Base-by-base conservation (phyloP, 2,797 vertebrate genomes). In the Cyclura pinguis region DNA sequence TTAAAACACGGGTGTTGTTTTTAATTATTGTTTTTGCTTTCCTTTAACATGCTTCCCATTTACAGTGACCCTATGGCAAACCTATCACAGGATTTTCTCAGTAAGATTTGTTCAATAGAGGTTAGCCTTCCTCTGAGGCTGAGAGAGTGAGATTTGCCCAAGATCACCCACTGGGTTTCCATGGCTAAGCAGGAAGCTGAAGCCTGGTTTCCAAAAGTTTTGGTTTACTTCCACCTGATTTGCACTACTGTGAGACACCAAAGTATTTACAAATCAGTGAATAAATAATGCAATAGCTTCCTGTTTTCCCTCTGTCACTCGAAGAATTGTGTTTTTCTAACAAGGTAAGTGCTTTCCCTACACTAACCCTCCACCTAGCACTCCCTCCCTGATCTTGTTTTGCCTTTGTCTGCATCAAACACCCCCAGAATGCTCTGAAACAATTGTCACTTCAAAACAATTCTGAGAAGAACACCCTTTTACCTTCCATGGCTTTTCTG, bases 401-500 rank as follows among this genome's bases (percentile, higher is more conserved):
- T 22, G 27, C 16, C 18, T 47, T 1, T 3, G 57, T 24, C 64
- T 47, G 85, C 32, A 13, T 52, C 42, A 80, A 87, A 27, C 6
- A 69, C 52, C 0, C 16, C 6, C 73, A n/a, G 7, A 55, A 74
- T 6, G 24, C 13, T 80, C 80, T 38, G 73, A 86, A 83, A 83
- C 1, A 24, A 35, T 67, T n/a, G 27, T 35, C 24, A 27, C 7
- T 0, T 67, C 77, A 84, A 22, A 76, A 42, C 27, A 72, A n/a
- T n/a, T 78, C 59, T 59, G 38, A 6, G 38, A 2, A n/a, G 0
- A 80, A 16, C n/a, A 27, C 1, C 5, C 2, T 16, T 96, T 98
- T 88, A 99, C 99, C 98, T 98, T 99, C 98, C 99, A 99, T 0
- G 99, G 98, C 86, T 98, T 98, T 96, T 99, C 99, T 1, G 97